Conservation (phyloP, 1,140 invertebrate genomes). For the Cydia strobilella region DNA sequence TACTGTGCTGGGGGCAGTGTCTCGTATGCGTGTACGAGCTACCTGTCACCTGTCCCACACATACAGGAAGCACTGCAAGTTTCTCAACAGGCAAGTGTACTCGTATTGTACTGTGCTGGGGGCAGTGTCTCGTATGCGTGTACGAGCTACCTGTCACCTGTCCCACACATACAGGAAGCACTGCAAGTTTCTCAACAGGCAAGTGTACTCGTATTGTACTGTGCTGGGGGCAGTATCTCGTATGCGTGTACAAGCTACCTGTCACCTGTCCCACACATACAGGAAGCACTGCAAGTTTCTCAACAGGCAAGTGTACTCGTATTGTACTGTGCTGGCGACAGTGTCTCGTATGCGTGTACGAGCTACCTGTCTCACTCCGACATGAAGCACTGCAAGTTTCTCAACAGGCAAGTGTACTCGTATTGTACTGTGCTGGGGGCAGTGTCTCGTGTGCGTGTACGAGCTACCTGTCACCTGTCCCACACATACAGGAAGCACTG, state of each 20-base stretch:
- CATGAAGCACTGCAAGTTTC: background rate
- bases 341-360: too few species aligned
- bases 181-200: too few species aligned
- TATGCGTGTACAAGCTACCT: background rate
- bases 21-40: background rate
- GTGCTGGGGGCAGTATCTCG: background rate
- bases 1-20: background rate
- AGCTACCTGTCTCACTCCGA: background rate
- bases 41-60: too few species aligned
- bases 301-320: background rate
- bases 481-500: too few species aligned
- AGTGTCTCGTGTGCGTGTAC: too few species aligned
- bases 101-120: background rate
- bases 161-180: too few species aligned
- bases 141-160: too few species aligned
- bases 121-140: too few species aligned
- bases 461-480: too few species aligned
- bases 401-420: background rate
- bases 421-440: background rate
- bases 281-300: background rate
- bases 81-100: background rate
- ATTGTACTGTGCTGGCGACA: background rate
- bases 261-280: background rate
- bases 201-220: too few species aligned
- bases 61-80: background rate